Percentiles rank a stretch among this genome's conserved stretches.
phyloP scores from a whole-genome alignment of 2,797 vertebrate genomes.

The Intellagama lesueurii region DNA sequence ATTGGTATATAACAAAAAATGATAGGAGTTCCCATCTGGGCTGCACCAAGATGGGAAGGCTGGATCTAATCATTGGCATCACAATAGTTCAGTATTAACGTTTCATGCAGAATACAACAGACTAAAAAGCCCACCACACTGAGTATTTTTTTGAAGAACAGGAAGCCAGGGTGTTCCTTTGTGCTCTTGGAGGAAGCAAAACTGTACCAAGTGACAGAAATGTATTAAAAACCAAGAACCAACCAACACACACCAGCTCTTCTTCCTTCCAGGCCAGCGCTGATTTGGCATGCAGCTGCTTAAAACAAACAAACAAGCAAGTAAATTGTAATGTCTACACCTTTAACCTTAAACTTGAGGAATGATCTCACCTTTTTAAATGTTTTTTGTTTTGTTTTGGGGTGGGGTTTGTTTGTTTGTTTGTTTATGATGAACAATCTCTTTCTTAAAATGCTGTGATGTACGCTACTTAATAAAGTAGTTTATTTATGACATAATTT shows the following conservation, averaged over 20 bases:
- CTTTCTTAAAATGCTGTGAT: conserved; percentile 59
- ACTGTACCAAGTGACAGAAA: conserved; percentile 23
- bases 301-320: conserved; percentile 22
- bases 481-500: conserved; percentile 32
- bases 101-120: background rate
- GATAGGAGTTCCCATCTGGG: background rate
- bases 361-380: conserved; percentile 67
- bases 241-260: conserved; percentile 21
- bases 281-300: conserved; percentile 48
- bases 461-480: conserved; percentile 43
- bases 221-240: background rate
- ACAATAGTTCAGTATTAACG: background rate
- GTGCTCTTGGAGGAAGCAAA: conserved; percentile 30
- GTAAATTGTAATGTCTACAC: background rate
- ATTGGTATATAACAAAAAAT: background rate
- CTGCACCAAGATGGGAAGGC: background rate
- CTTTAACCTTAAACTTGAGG: conserved; percentile 51
- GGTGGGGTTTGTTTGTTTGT: conserved; percentile 41
- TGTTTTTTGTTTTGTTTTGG: too few relatives aligned
- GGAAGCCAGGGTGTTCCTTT: background rate
- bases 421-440: conserved; percentile 68
- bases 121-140: background rate
- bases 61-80: background rate
- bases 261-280: conserved; percentile 39
- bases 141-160: conserved; percentile 10